Evolutionary conservation across 2,888 invertebrate species (phyloP), one percentile per base, ranked within the genome.

Genomic region (Dynastes tityus): DNA sequence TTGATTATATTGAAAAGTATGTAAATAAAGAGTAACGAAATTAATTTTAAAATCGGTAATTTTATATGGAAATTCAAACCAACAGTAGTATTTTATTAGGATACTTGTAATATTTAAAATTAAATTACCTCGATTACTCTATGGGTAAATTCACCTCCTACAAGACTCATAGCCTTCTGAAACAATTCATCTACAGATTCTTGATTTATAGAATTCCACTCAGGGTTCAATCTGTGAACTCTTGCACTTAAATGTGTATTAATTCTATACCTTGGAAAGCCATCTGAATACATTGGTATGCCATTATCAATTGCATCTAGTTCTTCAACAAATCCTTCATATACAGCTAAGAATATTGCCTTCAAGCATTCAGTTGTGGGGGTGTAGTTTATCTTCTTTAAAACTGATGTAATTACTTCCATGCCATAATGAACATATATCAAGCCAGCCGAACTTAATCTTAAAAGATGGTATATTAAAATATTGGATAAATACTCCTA

Each of bases 221-320:
- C 90, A 0, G 97, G 95, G 89, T 98, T 98, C 6, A 98, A 89
- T 77, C 92, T 89, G 5, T 90, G 90, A 0, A 99, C 94, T 82
- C 98, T 90, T 0, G 92, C 89, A 85, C 95, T 94, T 9, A 98
- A 85, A 87, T 94, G 91, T 0, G 98, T 96, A 1, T 92, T 91
- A n/a, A 98, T 95, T 80, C 91, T 91, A 87, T 97, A 98, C 45
- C 89, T 90, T 0, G 94, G 93, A 85, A 94, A 93, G 1, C 92
- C 94, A 61, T 93, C 92, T 80, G 92, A 92, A 81, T 86, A 88
- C 91, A 96, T 95, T 0, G 94, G 93, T 0, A 98, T 91, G n/a
- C 99, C 99, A 90, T 99, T 99, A 88, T 99, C 99, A 77, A 98
- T 95, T 0, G 95, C 99, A 89, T 99, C 99, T 79, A 99, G 91